Base-by-base conservation (phyloP, 2,113 vertebrate genomes). In the Hippoglossus stenolepis region DNA sequence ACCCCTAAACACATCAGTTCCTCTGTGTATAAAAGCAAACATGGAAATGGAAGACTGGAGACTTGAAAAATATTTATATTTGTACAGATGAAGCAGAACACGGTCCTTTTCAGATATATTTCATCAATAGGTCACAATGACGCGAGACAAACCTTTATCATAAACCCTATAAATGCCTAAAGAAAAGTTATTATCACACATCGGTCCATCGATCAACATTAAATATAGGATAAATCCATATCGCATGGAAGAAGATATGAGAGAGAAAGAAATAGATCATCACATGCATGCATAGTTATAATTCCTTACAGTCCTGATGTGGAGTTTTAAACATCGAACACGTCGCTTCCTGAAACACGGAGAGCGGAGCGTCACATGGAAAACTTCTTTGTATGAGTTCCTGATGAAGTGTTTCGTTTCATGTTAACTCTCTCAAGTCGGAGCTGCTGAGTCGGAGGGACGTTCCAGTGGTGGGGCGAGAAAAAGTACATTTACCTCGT, bases 241-340 rank as follows among this genome's bases (percentile, higher is more conserved):
- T 81, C 12, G 82, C 68, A 78, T 77, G 63, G 80, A 84, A 66
- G 57, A 73, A 83, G 82, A 90, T 74, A 89, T 87, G 79, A 89
- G 79, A 82, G 65, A 73, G 67, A 66, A 63, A 70, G 45, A 83
- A 31, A 73, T 65, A 79, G 86, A 75, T 83, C 70, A 85, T 83
- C 74, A 89, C 77, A 76, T 85, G 85, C 90, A 90, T 89, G 85
- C 89, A 90, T 90, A 92, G 90, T 75, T 51, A 72, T 40, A 84
- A 64, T 58, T 90, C 78, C 63, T 26, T 31, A 60, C 58, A 57
- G 26, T 35, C 64, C 15, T 10, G 38, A 51, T 7, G 47, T 5
- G 17, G 47, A 18, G 45, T 3, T 47, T 51, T 6, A 51, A 51
- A 51, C 18, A 43, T 43, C 40, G 2, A 1, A 43, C 35, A 38